A percentile compares a stretch with the other conserved stretches of the same genome.
Conservation (phyloP, 2,113 vertebrate species). For the Tragelaphus strepsiceros region DNA sequence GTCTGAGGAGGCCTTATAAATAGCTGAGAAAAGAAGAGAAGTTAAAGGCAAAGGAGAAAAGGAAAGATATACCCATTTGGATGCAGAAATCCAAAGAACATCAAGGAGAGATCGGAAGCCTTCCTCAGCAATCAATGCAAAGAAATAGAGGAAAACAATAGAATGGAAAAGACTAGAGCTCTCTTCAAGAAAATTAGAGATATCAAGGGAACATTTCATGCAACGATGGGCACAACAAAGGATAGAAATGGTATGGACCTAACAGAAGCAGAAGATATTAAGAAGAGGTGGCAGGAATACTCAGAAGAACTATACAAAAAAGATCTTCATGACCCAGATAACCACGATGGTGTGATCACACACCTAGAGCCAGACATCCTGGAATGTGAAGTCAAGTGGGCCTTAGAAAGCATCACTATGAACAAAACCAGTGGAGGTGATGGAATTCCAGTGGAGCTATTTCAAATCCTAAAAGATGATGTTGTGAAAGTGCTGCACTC, state of each 20-base stretch:
- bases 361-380: not conserved
- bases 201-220: no score
- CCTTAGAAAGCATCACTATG: not conserved
- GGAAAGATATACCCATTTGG: no score
- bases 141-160: no score
- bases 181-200: no score
- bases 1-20: not conserved
- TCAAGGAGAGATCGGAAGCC: no score
- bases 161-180: no score
- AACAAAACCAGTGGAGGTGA: not conserved
- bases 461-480: not conserved
- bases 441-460: not conserved
- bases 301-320: not conserved
- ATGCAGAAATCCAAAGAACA: no score
- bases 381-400: not conserved
- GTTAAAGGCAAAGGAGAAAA: no score
- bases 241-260: not conserved
- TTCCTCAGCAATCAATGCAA: no score
- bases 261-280: not conserved
- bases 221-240: no score
- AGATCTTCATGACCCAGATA: not conserved
- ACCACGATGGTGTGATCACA: not conserved
- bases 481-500: not conserved
- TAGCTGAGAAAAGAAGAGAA: not conserved
- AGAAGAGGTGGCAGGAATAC: not conserved